A percentile compares a stretch with the other conserved stretches of the same genome.
phyloP scores from a whole-genome alignment of 1,140 invertebrate species.

The Lethrus apterus region DNA sequence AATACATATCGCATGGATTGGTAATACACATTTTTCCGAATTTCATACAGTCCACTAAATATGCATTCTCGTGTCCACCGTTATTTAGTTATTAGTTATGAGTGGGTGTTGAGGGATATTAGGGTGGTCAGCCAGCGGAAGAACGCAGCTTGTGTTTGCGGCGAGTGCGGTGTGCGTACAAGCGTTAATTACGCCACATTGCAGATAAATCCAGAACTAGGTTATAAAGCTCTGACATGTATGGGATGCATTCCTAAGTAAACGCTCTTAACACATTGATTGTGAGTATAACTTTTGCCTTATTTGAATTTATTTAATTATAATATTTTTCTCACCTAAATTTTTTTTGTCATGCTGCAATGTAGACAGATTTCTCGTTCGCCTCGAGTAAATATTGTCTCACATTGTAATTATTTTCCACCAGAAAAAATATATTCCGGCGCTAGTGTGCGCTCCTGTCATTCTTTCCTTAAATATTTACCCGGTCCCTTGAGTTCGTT shows the following conservation, averaged over 20 bases:
- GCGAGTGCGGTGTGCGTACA: constrained; percentile 30
- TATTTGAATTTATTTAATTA: not conserved
- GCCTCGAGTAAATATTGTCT: constrained; percentile 2
- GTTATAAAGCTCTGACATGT: constrained; percentile 1
- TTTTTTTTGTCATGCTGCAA: not conserved
- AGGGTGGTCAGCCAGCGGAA: constrained; percentile 27
- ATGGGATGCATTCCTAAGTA: constrained; percentile 4
- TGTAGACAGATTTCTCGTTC: not conserved
- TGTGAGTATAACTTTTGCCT: too few relatives aligned
- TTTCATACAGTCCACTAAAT: too few relatives aligned
- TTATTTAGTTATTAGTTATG: too few relatives aligned
- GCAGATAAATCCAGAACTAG: constrained; percentile 23
- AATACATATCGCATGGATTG: too few relatives aligned
- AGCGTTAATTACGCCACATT: constrained; percentile 32
- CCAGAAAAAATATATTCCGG: too few relatives aligned
- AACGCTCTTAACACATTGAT: too few relatives aligned
- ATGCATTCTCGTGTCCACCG: too few relatives aligned
- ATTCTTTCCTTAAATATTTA: too few relatives aligned
- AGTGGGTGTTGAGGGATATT: constrained; percentile 23
- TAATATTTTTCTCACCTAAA: not conserved
- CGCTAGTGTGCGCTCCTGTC: too few relatives aligned
- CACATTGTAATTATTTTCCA: too few relatives aligned
- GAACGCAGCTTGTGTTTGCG: constrained; percentile 27
- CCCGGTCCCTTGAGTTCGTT: too few relatives aligned
- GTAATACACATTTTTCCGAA: too few relatives aligned